Evolutionary conservation across 2,113 vertebrate genomes (phyloP).

Genomic region (Callithrix jacchus): DNA sequence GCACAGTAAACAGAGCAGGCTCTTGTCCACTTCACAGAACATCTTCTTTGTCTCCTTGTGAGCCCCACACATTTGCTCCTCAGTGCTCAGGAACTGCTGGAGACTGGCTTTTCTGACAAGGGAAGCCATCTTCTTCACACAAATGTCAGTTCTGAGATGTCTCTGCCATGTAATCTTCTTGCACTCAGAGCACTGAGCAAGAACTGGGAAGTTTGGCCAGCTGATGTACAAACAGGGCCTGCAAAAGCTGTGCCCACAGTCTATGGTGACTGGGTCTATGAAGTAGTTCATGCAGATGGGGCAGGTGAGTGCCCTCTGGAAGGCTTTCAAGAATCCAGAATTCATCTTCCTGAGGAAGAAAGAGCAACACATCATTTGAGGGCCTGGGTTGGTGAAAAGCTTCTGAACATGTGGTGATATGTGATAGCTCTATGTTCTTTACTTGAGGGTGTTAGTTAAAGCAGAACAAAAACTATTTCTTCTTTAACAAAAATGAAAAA

Average conservation of each 20-base stretch:
- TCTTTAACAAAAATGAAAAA: not conserved
- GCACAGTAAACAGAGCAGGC: not conserved
- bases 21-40: not conserved
- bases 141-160: not conserved
- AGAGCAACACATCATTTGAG: too few species aligned
- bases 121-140: not conserved
- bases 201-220: not conserved
- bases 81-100: not conserved
- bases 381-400: not conserved
- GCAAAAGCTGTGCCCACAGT: too few species aligned
- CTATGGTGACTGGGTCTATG: too few species aligned
- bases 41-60: not conserved
- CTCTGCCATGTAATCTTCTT: not conserved
- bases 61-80: not conserved
- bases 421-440: not conserved
- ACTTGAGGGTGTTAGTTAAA: not conserved
- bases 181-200: not conserved
- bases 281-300: too few species aligned
- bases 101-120: not conserved
- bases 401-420: not conserved
- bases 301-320: too few species aligned
- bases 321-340: too few species aligned
- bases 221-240: too few species aligned
- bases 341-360: too few species aligned
- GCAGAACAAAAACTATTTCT: not conserved